These are phyloP conservation scores for Clarias pachynema DNA, from an alignment of 2,797 vertebrate species.

Conservation along the genomic window DNA sequence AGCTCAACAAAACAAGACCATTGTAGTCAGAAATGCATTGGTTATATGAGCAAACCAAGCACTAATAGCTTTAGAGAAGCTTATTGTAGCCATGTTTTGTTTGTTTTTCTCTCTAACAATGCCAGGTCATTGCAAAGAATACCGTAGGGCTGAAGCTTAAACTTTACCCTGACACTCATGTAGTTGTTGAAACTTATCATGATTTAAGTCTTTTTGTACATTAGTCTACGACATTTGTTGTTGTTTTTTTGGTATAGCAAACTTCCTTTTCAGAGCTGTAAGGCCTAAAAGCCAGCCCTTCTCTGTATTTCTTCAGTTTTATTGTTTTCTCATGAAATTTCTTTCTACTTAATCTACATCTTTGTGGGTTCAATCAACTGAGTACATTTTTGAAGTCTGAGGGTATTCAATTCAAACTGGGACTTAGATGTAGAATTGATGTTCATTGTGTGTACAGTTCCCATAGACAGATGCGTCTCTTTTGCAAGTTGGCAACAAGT, in stretches of 20 bases:
- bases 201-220: not conserved
- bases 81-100: not conserved
- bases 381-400: not conserved
- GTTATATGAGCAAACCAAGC: slow-evolving; percentile 67
- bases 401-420: no score
- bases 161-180: not conserved
- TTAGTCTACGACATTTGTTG: not conserved
- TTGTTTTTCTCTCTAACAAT: not conserved
- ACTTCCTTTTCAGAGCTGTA: not conserved
- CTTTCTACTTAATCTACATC: not conserved
- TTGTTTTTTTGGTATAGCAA: not conserved
- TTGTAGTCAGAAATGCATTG: slow-evolving; percentile 67
- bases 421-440: no score
- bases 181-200: not conserved
- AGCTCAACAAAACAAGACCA: slow-evolving; percentile 69
- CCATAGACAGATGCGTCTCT: no score
- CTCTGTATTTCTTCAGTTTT: not conserved
- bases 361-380: not conserved
- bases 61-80: not conserved
- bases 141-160: not conserved
- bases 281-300: not conserved
- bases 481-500: no score
- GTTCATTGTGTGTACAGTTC: no score
- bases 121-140: not conserved
- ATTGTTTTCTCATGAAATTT: not conserved